Base-by-base conservation (phyloP, 1,140 invertebrate species). In the Aphaenogaster ashmeadi region DNA sequence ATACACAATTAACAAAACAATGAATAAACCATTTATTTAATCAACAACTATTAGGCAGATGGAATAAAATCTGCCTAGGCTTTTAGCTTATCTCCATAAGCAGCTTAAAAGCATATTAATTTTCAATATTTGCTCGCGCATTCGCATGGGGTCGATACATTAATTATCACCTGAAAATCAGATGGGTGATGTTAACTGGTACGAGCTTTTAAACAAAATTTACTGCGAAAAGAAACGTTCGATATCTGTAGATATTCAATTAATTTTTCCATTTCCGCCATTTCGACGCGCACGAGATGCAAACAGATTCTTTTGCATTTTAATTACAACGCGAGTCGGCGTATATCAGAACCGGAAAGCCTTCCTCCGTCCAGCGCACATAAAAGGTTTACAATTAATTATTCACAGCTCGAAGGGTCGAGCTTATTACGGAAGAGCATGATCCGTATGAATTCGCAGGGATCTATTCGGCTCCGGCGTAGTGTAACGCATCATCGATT, bases 401-500 rank as follows among this genome's bases (percentile, higher is more conserved):
- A 86, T 67, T 79, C 38, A 11, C 44, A 47, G 21, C 41, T 18
- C 60, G 44, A 18, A 15, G 3, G 33, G 15, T 11, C 6, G 13
- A n/a, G 41, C 52, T 74, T 83, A 83, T 83, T 83, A 47, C 67
- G 36, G 52, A 71, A 79, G 56, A 79, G 74, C 33, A 50, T 71
- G 54, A 83, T 79, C 87, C 80, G 66, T 87, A 38, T 44, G 9
- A 79, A 86, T 56, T 52, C 62, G 41, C 33, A 18, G 69, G 5
- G 54, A 62, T 84, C 80, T 84, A 84, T 84, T 84, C 69, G 54
- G 41, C 41, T 74, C 41, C 67, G 54, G 52, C 41, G 33, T 83
- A 56, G n/a, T 64, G 74, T 79, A 79, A 86, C 75, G 60, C 83
- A 66, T 86, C 83, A 79, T 72, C 72, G 86, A 89, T 85, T 87